Evolutionary conservation across 2,113 vertebrate species (phyloP), one percentile per base, ranked within the genome.

Genomic region (Penelope pileata): DNA sequence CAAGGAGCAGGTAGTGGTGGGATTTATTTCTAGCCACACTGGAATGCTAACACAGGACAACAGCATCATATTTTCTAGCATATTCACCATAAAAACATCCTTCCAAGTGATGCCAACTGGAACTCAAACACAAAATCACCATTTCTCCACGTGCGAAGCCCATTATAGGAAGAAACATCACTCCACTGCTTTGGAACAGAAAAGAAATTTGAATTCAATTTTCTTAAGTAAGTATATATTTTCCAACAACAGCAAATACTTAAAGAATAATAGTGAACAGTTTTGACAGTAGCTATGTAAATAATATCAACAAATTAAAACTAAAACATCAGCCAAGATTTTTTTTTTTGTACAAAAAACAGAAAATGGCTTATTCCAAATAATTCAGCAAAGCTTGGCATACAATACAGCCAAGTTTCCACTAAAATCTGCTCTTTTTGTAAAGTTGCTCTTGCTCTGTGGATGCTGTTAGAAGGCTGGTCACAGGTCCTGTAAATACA

Each of bases 391-490:
- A 82, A 91, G 34, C 19, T 50, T 67, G 30, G 45, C 16, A 84
- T 42, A 40, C 8, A 53, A 82, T 15, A 63, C 62, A 62, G 54
- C 8, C 64, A 88, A 75, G 10, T 60, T 96, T 93, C 69, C 40
- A 23, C 40, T 82, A 56, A 88, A 91, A 76, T 38, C 56, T 86
- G 34, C 27, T n/a, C 42, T n/a, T 94, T 81, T 78, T 88, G 36
- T 91, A 67, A 91, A 43, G 74, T 56, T 88, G 76, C 22, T 86
- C 42, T 88, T 75, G 64, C 30, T 16, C 38, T 83, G 75, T 70
- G 88, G 76, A 86, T 91, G 76, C 62, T 81, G 92, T 50, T 81
- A 93, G 86, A 86, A 78, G 77, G 29, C 34, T 81, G 66, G 80
- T 79, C 90, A 88, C 40, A 88, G 36, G 73, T 86, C 48, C 62